Conservation (phyloP, 2,113 vertebrate genomes). For the Seriola dumerili region DNA sequence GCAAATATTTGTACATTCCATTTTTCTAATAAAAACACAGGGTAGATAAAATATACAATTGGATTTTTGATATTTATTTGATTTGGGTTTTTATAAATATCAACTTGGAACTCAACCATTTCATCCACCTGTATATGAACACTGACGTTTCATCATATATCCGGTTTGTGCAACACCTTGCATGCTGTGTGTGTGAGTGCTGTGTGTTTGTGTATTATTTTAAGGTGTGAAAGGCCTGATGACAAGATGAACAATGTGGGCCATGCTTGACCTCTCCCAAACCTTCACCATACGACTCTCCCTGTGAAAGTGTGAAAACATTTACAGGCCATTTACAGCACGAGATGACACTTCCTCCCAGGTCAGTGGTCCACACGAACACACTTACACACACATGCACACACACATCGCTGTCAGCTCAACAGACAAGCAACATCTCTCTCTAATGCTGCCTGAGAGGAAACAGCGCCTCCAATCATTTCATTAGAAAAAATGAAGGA, state of each 20-base stretch:
- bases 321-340: constrained; percentile 52
- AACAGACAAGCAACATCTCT: constrained; percentile 20
- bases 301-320: constrained; percentile 66
- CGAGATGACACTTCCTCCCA: constrained; percentile 37
- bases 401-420: constrained; percentile 1
- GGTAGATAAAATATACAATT: neutral
- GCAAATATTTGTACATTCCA: neutral
- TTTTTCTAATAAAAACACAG: neutral
- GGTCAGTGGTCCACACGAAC: constrained; percentile 32
- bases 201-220: constrained; percentile 34
- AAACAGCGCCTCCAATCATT: neutral
- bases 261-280: constrained; percentile 35
- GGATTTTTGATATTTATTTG: neutral
- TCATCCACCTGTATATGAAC: neutral
- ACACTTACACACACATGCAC: constrained; percentile 19
- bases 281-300: constrained; percentile 20
- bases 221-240: constrained; percentile 56
- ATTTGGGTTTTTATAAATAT: neutral
- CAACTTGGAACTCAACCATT: neutral
- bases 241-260: constrained; percentile 24
- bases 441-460: neutral
- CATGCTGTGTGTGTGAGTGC: neutral
- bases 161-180: constrained; percentile 6
- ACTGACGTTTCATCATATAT: neutral
- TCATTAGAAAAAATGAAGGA: neutral